Evolutionary conservation across 2,888 invertebrate genomes (phyloP), one percentile per base, ranked within the genome.

Genomic region (Stenolophus ochropezus): DNA sequence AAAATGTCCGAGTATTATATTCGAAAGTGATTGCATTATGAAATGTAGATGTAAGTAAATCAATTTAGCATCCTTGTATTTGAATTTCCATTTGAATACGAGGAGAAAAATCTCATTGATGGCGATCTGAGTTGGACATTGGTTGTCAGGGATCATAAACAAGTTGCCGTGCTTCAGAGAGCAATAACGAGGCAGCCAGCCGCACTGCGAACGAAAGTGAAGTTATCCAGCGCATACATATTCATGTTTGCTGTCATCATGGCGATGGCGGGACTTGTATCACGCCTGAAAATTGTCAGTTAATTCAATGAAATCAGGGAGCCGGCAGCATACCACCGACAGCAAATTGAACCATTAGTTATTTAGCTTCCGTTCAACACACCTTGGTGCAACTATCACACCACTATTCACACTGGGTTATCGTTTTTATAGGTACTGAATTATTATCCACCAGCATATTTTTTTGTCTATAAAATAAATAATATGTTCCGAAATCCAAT

Each of bases 231-330:
- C 25, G 61, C 61, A 61, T 61, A 61, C 61, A 61, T 61, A 61
- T 61, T 61, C 61, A 61, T 61, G 61, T 61, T 25, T 61, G 23
- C 61, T 14, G 61, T 61, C 61, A 61, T 61, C 21, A 61, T 61
- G 33, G 33, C n/a, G n/a, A n/a, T n/a, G n/a, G 33, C 11, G 61
- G 25, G 25, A 61, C 23, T 61, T 61, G 61, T 61, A 61, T 61
- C 25, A 61, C 61, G 61, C 61, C 23, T 56, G 61, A 61, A 61
- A 61, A 61, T 61, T 61, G 61, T 61, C 61, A 61, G 61, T 61
- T 61, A 61, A 61, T 61, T 61, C 61, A 61, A 61, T 61, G 61
- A 61, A 61, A 61, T 61, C 61, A 61, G 61, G 61, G 61, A 2
- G 14, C 1, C 14, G 51, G 16, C 25, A 14, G 20, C 23, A 14